Percentiles rank a stretch among this genome's conserved stretches.
These are phyloP conservation scores for Octopus sinensis DNA, from an alignment of 1,140 invertebrate genomes.

Conservation along the genomic window DNA sequence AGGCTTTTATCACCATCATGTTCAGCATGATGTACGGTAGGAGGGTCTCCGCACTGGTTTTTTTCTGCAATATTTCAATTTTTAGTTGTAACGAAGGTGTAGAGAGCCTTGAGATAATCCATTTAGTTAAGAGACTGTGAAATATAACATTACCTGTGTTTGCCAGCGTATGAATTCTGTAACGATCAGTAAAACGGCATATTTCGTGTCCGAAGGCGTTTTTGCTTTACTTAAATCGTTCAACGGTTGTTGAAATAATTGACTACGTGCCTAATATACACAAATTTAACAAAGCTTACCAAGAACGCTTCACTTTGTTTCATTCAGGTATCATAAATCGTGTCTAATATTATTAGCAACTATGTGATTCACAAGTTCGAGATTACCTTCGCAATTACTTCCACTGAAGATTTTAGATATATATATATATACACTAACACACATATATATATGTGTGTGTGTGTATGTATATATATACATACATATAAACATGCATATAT, in stretches of 20 bases:
- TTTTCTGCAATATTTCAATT: slow-evolving; percentile 29
- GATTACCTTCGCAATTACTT: too few relatives aligned
- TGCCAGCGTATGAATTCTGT: too few relatives aligned
- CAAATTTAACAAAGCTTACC: too few relatives aligned
- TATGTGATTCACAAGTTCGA: too few relatives aligned
- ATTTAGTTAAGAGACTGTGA: neutral
- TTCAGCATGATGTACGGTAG: slow-evolving; percentile 31
- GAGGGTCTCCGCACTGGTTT: slow-evolving; percentile 32
- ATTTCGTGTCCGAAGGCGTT: too few relatives aligned
- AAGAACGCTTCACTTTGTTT: too few relatives aligned
- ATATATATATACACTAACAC: neutral
- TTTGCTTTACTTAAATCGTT: too few relatives aligned
- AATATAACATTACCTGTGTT: neutral
- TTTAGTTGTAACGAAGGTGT: neutral
- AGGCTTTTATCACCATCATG: slow-evolving; percentile 25
- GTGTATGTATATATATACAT: neutral
- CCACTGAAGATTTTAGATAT: neutral
- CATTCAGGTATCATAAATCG: too few relatives aligned
- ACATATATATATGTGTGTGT: neutral
- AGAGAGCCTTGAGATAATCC: neutral
- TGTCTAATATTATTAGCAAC: too few relatives aligned
- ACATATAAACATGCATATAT: neutral
- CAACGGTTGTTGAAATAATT: too few relatives aligned
- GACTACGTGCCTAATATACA: too few relatives aligned
- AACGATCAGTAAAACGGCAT: too few relatives aligned